Base-by-base conservation (phyloP, 1,140 invertebrate species). In the Globodera rostochiensis region DNA sequence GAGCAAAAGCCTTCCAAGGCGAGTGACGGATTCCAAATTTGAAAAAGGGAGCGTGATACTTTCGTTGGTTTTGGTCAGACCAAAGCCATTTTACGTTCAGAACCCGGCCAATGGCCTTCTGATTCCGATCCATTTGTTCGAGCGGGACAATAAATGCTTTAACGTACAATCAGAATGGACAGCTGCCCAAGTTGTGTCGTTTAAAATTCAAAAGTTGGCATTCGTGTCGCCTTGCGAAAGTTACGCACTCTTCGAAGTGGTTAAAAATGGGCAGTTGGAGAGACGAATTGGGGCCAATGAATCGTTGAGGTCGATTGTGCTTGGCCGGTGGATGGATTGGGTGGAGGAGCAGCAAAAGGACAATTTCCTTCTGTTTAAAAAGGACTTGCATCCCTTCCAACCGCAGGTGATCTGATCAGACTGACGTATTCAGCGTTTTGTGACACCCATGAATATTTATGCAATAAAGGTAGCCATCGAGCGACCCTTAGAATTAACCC, bases 61-160 rank as follows among this genome's bases (percentile, higher is more conserved):
- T 36, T 36, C 36, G 36, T 36, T 36, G 36, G 36, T 36, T 36
- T 36, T 36, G 36, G 36, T 36, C 36, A 36, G 36, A 36, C 36
- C 36, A 36, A 36, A 74, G 64, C 21, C 74, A 25, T 47, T 82
- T 46, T 64, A n/a, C 67, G 66, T 74, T 45, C 47, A 73, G 53
- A 74, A 76, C 66, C 77, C 83, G 47, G 86, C 88, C 6, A 82
- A 88, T n/a, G 86, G 88, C n/a, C 69, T 89, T 53, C 82, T 88
- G 11, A 75, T 87, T 6, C 73, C 87, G 6, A 82, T 88, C 53
- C 86, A 88, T 79, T 66, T 90, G 7, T 84, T 86, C 73, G 74
- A 86, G 50, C 81, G 83, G 64, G 88, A 88, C 53, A 88, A 88
- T 77, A 85, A 84, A 74, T 80, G 82, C 64, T 88, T 88, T 80